These are phyloP conservation scores for Gryllus bimaculatus DNA, from an alignment of 1,140 invertebrate species.

Conservation along the genomic window DNA sequence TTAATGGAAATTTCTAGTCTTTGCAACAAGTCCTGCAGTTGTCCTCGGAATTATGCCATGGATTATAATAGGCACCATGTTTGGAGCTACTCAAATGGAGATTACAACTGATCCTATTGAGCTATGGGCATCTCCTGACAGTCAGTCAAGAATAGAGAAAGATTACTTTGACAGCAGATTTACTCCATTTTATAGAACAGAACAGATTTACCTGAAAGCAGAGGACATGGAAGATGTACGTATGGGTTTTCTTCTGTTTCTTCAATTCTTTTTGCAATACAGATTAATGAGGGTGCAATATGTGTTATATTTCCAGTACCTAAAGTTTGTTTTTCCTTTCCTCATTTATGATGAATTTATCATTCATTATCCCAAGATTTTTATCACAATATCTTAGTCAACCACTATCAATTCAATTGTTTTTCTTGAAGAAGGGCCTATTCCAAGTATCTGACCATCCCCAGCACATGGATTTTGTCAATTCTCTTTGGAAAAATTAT, in stretches of 20 bases:
- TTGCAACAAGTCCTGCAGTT: constrained; percentile 47
- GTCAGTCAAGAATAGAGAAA: constrained; percentile 65
- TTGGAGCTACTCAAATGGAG: constrained; percentile 53
- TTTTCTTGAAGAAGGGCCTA: too few species aligned
- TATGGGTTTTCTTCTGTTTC: constrained; percentile 11
- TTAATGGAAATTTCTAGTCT: neutral
- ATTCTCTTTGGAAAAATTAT: too few species aligned
- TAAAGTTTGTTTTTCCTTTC: too few species aligned
- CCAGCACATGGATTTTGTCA: too few species aligned
- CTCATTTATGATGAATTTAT: too few species aligned
- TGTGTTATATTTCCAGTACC: too few species aligned
- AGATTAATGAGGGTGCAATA: too few species aligned
- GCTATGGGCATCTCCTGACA: constrained; percentile 76
- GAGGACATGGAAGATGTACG: constrained; percentile 34
- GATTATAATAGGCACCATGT: constrained; percentile 45
- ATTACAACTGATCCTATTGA: constrained; percentile 79
- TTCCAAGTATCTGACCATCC: too few species aligned
- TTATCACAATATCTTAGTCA: too few species aligned
- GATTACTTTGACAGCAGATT: constrained; percentile 76
- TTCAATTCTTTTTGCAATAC: too few species aligned
- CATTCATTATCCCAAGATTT: too few species aligned
- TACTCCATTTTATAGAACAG: constrained; percentile 82
- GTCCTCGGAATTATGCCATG: constrained; percentile 49
- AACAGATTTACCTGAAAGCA: constrained; percentile 70
- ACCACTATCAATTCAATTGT: too few species aligned